Base-by-base conservation (phyloP, 2,888 invertebrate species). In the Germaria angustata region DNA sequence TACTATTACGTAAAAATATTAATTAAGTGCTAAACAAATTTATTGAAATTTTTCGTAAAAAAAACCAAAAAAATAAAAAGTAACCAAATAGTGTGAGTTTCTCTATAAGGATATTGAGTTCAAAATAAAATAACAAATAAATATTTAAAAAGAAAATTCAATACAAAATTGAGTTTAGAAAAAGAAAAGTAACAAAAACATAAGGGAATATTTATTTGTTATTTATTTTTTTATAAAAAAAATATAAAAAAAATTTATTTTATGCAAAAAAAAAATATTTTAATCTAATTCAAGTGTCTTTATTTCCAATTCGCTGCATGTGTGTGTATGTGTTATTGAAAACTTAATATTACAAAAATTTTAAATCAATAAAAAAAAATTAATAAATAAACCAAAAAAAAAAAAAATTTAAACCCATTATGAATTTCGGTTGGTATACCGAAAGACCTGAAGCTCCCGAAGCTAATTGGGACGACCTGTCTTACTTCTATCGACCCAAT, bases 381-480 rank as follows among this genome's bases (percentile, higher is more conserved):
- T 0, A 41, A 44, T 55, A 71, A 72, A 55, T 55, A 69, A 51
- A 39, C 59, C 44, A 75, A 75, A 68, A 41, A 57, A 63, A 73
- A 78, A 39, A 82, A 65, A 84, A 69, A 71, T 36, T n/a, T n/a
- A 84, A 53, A 59, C 22, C 57, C 75, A 51, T 28, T 53, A 90
- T 91, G 89, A 88, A 90, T 87, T 90, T 90, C 88, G 89, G 89
- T 89, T 91, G 91, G 91, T 85, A 88, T 84, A 76, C 86, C 76
- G 88, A 89, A 81, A 88, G 88, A 86, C 75, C 88, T 88, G 87
- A 89, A 81, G 90, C 91, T 87, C 90, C 91, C 84, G 91, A 92
- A 89, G 92, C 92, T 73, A 93, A 92, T 86, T 93, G 93, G 93
- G 90, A 90, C 80, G 92, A 92, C 82, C 88, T 88, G 84, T 89